Base-by-base conservation (phyloP, 2,888 invertebrate species). In the Phorcus lineatus region DNA sequence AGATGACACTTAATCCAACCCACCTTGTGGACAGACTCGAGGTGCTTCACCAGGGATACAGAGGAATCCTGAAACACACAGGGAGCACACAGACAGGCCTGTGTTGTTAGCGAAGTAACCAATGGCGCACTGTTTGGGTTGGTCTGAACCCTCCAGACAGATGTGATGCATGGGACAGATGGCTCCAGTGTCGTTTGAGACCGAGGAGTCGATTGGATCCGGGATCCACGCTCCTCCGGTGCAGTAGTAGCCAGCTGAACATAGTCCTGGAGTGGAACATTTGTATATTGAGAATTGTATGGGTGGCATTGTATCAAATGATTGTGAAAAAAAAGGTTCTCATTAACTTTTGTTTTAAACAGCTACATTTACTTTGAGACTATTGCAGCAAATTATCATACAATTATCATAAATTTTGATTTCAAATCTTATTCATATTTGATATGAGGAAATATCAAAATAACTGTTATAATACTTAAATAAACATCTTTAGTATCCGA, bases 31-130 rank as follows among this genome's bases (percentile, higher is more conserved):
- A 85, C 92, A 92, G 7, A 90, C 78, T 13, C 77, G 75, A 1
- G 92, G 92, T 4, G 87, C 89, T 55, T 83, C 81, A n/a, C 88
- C 90, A 9, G 88, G 88, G 31, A 85, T 85, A 80, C 92, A 92
- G 4, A 91, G 77, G 79, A 87, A 92, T 0, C 92, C 90, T 9
- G 87, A 90, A 0, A 86, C 78, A 84, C 92, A 92, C 36, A 91
- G 84, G 17, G 84, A 77, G 83, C 92, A 92, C 0, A 22, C 82
- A 9, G 83, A 86, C 84, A 88, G 83, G 3, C 91, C 91, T 1
- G 92, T 92, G 77, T 82, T 81, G 89, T 91, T 92, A 62, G 92
- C 90, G 81, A 86, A 86, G 82, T 89, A 88, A 70, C 92, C 92
- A 24, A 88, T 87, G 6, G 77, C 22, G 82, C 92, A 92, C 11